Evolutionary conservation across 2,888 invertebrate genomes (phyloP), one percentile per base, ranked within the genome.

Genomic region (Camponotus fellah): DNA sequence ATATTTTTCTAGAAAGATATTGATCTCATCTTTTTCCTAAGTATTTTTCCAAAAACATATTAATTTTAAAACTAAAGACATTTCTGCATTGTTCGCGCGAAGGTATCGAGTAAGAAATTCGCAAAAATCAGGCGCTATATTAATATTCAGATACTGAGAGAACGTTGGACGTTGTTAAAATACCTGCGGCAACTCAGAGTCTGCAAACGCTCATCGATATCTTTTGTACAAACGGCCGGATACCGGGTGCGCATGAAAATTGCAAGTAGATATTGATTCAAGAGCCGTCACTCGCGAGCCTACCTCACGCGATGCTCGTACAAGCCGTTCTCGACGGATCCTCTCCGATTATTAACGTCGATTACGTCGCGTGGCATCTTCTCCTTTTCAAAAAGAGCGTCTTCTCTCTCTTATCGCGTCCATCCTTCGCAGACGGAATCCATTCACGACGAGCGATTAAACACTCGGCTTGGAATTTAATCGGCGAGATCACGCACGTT

Each of bases 211-310:
- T 69, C 69, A 77, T 69, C 71, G 43, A 43, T 69, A 58, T 2
- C 71, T 69, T 32, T 58, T 32, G 56, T 40, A 43, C 56, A 71
- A 58, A 71, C 56, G 26, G 12, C 21, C n/a, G 77, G 26, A 26
- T 56, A 12, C 12, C 32, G 40, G 32, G n/a, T n/a, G 40, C 21
- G 58, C 56, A 56, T 69, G 71, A 77, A 77, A 69, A 58, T 71
- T 69, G 72, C 56, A 71, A 79, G 77, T 43, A 21, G 77, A 79
- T 79, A 79, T 79, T 79, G 77, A 79, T 79, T 69, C 58, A 58
- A 69, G 58, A 79, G 58, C 77, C 58, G 43, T 79, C 56, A 58
- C 40, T 77, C 71, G 26, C 46, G n/a, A 26, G 49, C 26, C 40
- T 40, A 17, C 0, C 40, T 56, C 69, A 14, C 56, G 32, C 32